A percentile compares a stretch with the other conserved stretches of the same genome.
Evolutionary conservation across 2,888 invertebrate species (phyloP).

Genomic region (Elaeidobius kamerunicus): DNA sequence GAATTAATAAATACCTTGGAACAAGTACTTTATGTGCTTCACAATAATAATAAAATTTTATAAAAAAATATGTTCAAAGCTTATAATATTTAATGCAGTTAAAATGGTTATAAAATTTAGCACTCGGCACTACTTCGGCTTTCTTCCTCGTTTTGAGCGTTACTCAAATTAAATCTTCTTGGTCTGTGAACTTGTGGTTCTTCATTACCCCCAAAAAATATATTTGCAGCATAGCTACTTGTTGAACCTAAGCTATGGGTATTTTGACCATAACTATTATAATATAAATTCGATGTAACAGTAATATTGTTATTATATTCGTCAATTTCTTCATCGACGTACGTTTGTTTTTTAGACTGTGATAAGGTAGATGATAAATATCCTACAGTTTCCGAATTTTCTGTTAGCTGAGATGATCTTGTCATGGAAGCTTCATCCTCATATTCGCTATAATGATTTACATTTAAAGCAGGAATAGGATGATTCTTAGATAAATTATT

Average conservation of each 20-base stretch:
- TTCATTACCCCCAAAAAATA: constrained; percentile 44
- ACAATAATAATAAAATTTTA: too few species aligned
- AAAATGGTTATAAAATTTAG: too few species aligned
- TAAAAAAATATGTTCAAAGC: too few species aligned
- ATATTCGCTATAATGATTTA: background rate
- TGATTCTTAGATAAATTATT: too few species aligned
- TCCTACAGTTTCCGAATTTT: constrained; percentile 2
- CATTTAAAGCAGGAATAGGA: too few species aligned
- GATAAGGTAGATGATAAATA: constrained; percentile 1
- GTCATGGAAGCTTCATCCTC: constrained; percentile 1
- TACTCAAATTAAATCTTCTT: constrained; percentile 33
- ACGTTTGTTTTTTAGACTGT: background rate
- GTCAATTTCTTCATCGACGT: constrained; percentile 8
- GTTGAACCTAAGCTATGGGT: constrained; percentile 18
- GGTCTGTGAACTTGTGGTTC: constrained; percentile 30
- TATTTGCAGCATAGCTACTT: constrained; percentile 43
- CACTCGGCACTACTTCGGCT: constrained; percentile 40
- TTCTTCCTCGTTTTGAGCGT: constrained; percentile 33
- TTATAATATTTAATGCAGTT: too few species aligned
- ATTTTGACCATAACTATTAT: constrained; percentile 29
- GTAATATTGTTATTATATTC: background rate
- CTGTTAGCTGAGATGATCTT: background rate
- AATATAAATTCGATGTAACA: background rate
- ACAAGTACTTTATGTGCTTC: too few species aligned
- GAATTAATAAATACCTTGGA: too few species aligned